Base-by-base conservation (phyloP, 2,797 vertebrate species). In the Scleropages formosus region DNA sequence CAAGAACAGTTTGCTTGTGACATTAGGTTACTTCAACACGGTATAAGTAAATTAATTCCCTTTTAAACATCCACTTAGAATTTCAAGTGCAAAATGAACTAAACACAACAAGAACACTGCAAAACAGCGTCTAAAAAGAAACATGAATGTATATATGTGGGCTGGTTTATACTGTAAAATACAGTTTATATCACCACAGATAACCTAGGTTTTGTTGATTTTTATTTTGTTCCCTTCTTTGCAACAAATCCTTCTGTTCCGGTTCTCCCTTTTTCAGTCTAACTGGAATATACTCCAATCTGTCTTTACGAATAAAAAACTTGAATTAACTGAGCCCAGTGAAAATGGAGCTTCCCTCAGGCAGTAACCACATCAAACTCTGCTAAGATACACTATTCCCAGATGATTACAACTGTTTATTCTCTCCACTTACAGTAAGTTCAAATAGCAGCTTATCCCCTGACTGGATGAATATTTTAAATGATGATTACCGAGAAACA, bases 401-500 rank as follows among this genome's bases (percentile, higher is more conserved):
- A 8, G 20, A 22, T n/a, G 20, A 68, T 68, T 47, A 24, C n/a
- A 22, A 47, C 44, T 26, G 47, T 68, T 51, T 47, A 68, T 68
- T 49, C 66, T 49, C n/a, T 26, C 49, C 68, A 70, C 49, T 70
- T n/a, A 39, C 31, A 39, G 31, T 39, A 53, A 26, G 26, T 53
- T 10, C 24, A 58, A 70, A 31, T 27, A 53, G 15, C 24, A 53
- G 47, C 51, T 70, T 27, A 56, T 24, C 31, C 16, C 67, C 8
- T 70, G 47, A 70, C 22, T 16, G 47, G 70, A 31, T 15, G 8
- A 56, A 70, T 26, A 70, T 53, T 53, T 51, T 49, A 70, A 70
- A 70, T 9, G n/a, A 67, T 68, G 46, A 70, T 56, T 70, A 26
- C 22, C 70, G 68, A n/a, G 27, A 70, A 70, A 56, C 22, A 56